Evolutionary conservation across 2,888 invertebrate species (phyloP), one percentile per base, ranked within the genome.

Genomic region (Tortrix viridana): DNA sequence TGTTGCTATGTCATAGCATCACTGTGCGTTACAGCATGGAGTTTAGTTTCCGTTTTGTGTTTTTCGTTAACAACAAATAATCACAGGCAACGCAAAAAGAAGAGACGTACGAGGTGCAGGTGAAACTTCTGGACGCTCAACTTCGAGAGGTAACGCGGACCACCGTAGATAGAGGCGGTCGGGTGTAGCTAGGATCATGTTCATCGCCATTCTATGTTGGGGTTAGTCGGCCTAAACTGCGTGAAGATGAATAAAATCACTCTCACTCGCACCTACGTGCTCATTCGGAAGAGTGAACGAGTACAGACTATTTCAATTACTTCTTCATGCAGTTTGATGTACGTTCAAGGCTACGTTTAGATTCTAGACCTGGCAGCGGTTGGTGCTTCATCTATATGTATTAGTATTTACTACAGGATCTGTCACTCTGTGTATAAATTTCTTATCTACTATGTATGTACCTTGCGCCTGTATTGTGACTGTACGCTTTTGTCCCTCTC

Each of bases 41-140:
- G 74, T 78, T 82, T 79, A 72, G 74, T 84, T 88, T 85, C 84
- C 86, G 82, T 86, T 80, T 82, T 86, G 81, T 88, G 80, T 85
- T 81, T 81, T 85, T 85, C 82, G 86, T 88, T 89, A 90, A 91
- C 81, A 82, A 83, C 82, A 78, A 81, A 89, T 88, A 86, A 87
- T 87, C 87, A 84, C 94, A 98, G 98, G 98, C 98, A 81, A 97
- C 98, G 84, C 96, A 97, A 93, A 96, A 98, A 92, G 98, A 98
- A 94, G 98, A 98, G 93, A 95, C 96, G 76, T 97, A 96, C 93
- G 96, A 97, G 89, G 95, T 95, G 88, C 97, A 97, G 93, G 96
- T 98, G 85, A 97, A 97, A 94, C 93, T 95, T 83, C 94, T 98
- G 93, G 96, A 96, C 92, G 95, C 95, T 90, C 96, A 97, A 92